A percentile compares a stretch with the other conserved stretches of the same genome.
Conservation (phyloP, 2,888 invertebrate species). For the Argyresthia goedartella region DNA sequence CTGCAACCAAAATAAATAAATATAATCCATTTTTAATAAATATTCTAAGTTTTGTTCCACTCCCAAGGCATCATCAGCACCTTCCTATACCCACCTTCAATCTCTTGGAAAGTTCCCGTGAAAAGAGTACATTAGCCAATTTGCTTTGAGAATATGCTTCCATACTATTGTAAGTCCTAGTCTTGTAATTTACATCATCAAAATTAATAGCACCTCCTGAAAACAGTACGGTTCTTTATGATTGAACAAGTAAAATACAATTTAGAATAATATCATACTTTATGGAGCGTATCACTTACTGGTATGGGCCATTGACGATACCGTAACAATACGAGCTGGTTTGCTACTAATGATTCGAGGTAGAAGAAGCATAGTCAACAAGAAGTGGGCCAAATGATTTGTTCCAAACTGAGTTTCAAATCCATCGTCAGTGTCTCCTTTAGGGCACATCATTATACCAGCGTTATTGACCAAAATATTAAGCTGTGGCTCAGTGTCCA, state of each 20-base stretch:
- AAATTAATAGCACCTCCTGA: constrained; percentile 67
- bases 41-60: no score
- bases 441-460: constrained; percentile 80
- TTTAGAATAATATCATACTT: no score
- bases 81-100: constrained; percentile 65
- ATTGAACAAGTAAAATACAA: no score
- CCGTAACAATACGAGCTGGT: constrained; percentile 75
- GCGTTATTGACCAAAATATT: constrained; percentile 80
- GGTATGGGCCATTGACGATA: constrained; percentile 70
- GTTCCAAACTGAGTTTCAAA: constrained; percentile 79
- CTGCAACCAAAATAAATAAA: constrained; percentile 20
- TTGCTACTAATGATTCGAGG: constrained; percentile 72
- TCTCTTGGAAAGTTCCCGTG: constrained; percentile 75
- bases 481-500: constrained; percentile 69
- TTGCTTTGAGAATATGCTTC: constrained; percentile 86
- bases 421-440: constrained; percentile 75
- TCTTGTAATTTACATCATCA: constrained; percentile 80
- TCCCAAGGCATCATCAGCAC: no score
- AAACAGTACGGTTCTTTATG: constrained; percentile 10
- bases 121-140: constrained; percentile 85
- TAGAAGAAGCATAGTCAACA: constrained; percentile 73
- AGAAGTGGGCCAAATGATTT: constrained; percentile 78
- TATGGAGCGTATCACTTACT: constrained; percentile 41
- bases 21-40: no score
- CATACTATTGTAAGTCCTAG: constrained; percentile 71